These are phyloP conservation scores for Nycticorax nycticorax DNA, from an alignment of 2,113 vertebrate species.

Conservation along the genomic window DNA sequence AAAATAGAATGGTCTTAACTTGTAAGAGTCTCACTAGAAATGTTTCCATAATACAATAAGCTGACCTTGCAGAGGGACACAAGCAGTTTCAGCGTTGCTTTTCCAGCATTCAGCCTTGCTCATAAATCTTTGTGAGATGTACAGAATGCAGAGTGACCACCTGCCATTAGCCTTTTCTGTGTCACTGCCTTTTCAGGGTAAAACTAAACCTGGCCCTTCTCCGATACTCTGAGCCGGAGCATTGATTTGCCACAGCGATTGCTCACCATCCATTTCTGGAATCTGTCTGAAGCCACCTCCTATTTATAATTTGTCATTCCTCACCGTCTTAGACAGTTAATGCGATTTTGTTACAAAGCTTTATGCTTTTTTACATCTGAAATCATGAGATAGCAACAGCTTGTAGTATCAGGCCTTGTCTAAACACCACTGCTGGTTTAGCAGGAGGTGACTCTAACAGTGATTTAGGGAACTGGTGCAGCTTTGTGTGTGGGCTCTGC, in stretches of 20 bases:
- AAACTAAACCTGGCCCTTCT: conserved; percentile 12
- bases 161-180: conserved; percentile 30
- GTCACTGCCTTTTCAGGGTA: conserved; percentile 43
- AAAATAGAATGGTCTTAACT: background rate
- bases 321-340: background rate
- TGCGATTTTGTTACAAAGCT: background rate
- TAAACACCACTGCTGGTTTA: background rate
- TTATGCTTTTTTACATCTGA: background rate
- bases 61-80: conserved; percentile 27
- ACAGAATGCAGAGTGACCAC: conserved; percentile 36
- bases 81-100: background rate
- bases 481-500: background rate
- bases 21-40: background rate
- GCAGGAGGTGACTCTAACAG: background rate
- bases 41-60: conserved; percentile 17
- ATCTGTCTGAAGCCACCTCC: conserved; percentile 33
- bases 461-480: background rate
- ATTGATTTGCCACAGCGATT: conserved; percentile 36
- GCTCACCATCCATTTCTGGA: conserved; percentile 45
- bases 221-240: background rate
- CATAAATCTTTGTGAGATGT: conserved; percentile 37
- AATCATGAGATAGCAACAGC: background rate
- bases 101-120: conserved; percentile 23
- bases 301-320: conserved; percentile 53
- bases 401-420: background rate